A percentile compares a stretch with the other conserved stretches of the same genome.
Evolutionary conservation across 2,888 invertebrate species (phyloP).

Genomic region (Hedychridium roseum): DNA sequence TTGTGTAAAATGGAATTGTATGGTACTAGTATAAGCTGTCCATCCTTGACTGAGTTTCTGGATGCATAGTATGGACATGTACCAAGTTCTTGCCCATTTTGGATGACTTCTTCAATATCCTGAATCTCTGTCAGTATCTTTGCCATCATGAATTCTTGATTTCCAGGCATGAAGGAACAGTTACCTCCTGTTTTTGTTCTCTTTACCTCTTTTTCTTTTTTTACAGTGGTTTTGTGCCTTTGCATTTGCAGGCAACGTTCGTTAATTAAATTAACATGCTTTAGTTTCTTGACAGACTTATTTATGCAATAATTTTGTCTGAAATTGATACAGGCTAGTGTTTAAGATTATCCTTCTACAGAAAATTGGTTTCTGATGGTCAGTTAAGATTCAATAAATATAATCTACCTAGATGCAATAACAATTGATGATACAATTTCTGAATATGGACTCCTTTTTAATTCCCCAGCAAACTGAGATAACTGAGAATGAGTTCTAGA

Average conservation of each 20-base stretch:
- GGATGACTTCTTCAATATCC: slow-evolving; percentile 89
- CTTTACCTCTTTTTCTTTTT: slow-evolving; percentile 72
- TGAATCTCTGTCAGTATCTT: slow-evolving; percentile 74
- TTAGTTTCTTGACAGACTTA: slow-evolving; percentile 76
- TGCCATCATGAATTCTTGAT: slow-evolving; percentile 70
- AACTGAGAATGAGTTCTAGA: slow-evolving; percentile 97
- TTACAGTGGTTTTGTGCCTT: slow-evolving; percentile 68
- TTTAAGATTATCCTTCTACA: too few relatives aligned
- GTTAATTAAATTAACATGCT: slow-evolving; percentile 83
- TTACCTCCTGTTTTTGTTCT: slow-evolving; percentile 69
- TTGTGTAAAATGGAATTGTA: slow-evolving; percentile 84
- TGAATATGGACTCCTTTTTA: slow-evolving; percentile 81
- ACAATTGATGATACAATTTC: slow-evolving; percentile 78
- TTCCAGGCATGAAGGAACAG: slow-evolving; percentile 70
- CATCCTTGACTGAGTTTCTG: slow-evolving; percentile 81
- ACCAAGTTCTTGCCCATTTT: slow-evolving; percentile 72
- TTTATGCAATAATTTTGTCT: slow-evolving; percentile 90
- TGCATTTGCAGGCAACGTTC: slow-evolving; percentile 89
- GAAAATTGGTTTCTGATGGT: slow-evolving; percentile 1
- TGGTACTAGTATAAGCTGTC: slow-evolving; percentile 82
- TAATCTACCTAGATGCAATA: slow-evolving; percentile 78
- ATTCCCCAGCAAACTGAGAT: slow-evolving; percentile 93
- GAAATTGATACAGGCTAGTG: too few relatives aligned
- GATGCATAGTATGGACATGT: slow-evolving; percentile 96
- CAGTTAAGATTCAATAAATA: neutral